phyloP scores from a whole-genome alignment of 2,888 invertebrate species.

The Tenthredo notha region DNA sequence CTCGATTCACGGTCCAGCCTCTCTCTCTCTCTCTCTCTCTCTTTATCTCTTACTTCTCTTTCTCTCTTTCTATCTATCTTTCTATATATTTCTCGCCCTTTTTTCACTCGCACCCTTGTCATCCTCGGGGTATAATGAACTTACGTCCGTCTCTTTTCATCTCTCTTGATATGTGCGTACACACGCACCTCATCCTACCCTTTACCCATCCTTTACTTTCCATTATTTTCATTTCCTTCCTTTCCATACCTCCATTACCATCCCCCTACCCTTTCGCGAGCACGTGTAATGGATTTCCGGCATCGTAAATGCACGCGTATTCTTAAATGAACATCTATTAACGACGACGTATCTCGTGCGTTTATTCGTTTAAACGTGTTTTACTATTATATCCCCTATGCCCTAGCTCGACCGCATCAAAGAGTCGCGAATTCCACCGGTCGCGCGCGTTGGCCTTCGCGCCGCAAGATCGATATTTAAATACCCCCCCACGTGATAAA shows the following conservation, averaged over 20 bases:
- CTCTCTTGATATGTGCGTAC: slow-evolving; percentile 50
- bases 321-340: background rate
- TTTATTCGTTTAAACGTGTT: background rate
- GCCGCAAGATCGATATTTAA: slow-evolving; percentile 48
- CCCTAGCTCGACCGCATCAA: background rate
- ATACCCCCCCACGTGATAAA: slow-evolving; percentile 46
- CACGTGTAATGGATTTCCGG: slow-evolving; percentile 57
- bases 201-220: slow-evolving; percentile 26
- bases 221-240: background rate
- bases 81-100: background rate
- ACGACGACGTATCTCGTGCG: background rate
- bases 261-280: slow-evolving; percentile 57
- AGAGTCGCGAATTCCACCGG: slow-evolving; percentile 41
- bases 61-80: background rate
- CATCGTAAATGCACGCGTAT: slow-evolving; percentile 58
- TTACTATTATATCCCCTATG: background rate
- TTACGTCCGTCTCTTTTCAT: background rate
- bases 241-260: slow-evolving; percentile 14
- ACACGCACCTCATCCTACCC: slow-evolving; percentile 53
- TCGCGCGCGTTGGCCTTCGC: slow-evolving; percentile 44
- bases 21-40: slow-evolving; percentile 26
- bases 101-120: background rate
- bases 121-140: background rate
- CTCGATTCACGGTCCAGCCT: slow-evolving; percentile 32
- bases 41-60: slow-evolving; percentile 5